Evolutionary conservation across 2,888 invertebrate genomes (phyloP).

Genomic region (Schrankia costaestrigalis): DNA sequence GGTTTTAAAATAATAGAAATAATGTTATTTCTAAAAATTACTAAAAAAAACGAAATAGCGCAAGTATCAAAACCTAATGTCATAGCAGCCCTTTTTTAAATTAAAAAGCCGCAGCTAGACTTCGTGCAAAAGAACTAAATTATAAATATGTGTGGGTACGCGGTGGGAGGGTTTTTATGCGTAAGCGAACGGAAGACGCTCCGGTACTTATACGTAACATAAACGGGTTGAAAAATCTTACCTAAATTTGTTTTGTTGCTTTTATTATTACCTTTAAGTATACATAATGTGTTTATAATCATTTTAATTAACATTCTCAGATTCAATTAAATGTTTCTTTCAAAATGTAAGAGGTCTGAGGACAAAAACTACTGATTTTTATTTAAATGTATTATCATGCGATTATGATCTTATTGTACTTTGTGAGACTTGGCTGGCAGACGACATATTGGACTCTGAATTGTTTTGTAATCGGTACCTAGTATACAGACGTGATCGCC

Average conservation of each 20-base stretch:
- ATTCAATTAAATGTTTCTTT: neutral
- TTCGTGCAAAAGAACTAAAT: neutral
- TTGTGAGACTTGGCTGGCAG: neutral
- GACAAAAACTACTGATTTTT: neutral
- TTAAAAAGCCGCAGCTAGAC: neutral
- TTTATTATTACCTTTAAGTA: neutral
- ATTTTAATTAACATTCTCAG: neutral
- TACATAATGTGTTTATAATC: too few species aligned
- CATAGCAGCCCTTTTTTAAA: too few species aligned
- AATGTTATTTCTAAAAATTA: neutral
- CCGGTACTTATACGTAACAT: neutral
- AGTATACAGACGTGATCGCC: too few species aligned
- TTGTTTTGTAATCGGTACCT: too few species aligned
- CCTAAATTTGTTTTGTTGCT: neutral
- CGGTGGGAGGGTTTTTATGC: neutral
- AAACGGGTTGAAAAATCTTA: neutral
- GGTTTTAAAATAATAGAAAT: neutral
- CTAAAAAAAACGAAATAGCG: too few species aligned
- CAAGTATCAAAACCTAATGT: too few species aligned
- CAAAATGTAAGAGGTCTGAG: neutral
- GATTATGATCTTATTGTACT: neutral
- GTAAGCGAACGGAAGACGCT: neutral
- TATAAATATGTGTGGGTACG: conserved; percentile 3
- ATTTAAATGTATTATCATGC: neutral
- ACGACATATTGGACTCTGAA: too few species aligned